Evolutionary conservation across 1,140 invertebrate genomes (phyloP).

Genomic region (Planococcus citri): DNA sequence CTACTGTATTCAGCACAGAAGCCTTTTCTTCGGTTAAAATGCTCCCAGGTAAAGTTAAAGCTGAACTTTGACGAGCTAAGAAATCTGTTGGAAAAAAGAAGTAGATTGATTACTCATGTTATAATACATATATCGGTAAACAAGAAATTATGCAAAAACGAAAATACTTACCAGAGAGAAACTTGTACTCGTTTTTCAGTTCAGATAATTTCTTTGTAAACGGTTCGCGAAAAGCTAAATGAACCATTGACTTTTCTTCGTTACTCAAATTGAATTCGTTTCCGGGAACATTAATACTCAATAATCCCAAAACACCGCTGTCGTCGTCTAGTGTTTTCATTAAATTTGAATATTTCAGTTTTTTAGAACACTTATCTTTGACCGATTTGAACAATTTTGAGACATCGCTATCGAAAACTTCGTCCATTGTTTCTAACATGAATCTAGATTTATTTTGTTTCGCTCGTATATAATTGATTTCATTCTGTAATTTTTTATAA

Average conservation of each 20-base stretch:
- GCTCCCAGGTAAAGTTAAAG: neutral
- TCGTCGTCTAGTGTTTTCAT: neutral
- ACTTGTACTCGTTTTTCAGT: neutral
- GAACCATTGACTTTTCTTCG: neutral
- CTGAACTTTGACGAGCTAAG: neutral
- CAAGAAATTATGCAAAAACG: neutral
- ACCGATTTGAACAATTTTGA: neutral
- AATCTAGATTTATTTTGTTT: neutral
- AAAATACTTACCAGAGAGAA: neutral
- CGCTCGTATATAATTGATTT: neutral
- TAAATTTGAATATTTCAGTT: neutral
- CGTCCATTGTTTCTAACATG: neutral
- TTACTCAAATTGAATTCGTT: neutral
- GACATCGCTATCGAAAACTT: neutral
- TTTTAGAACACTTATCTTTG: neutral
- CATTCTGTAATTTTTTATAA: neutral
- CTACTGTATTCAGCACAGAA: neutral
- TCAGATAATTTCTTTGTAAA: neutral
- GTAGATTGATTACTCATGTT: too few species aligned
- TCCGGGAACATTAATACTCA: neutral
- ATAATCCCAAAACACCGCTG: neutral
- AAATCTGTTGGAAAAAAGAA: neutral
- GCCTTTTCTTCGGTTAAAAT: neutral
- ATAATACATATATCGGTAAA: neutral
- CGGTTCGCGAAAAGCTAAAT: neutral